Evolutionary conservation across 2,113 vertebrate species (phyloP), one percentile per base, ranked within the genome.

Genomic region (Lontra canadensis): DNA sequence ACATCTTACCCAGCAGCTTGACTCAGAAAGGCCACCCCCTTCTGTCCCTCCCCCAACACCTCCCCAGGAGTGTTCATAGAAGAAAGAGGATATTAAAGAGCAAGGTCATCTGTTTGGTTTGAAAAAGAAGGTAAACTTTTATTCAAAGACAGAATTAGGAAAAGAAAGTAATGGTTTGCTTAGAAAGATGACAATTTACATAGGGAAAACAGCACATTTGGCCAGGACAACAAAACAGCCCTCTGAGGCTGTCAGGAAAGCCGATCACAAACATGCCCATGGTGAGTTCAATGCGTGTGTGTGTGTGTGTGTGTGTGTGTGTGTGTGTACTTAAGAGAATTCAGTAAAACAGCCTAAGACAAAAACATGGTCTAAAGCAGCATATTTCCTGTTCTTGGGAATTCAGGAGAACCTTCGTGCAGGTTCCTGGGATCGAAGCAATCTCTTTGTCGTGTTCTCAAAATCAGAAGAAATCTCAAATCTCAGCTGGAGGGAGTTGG

Each of bases 71-170:
- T 71, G 59, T 44, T 63, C 87, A 61, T 42, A 95, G 67, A 94
- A 47, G 55, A 92, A 92, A 96, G 69, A 42, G 49, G 31, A 87
- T 63, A 97, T 94, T 88, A 96, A 97, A 92, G 84, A 97, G 36
- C 47, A 97, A 20, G 85, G 78, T 20, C 78, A 81, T 96, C 36
- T 91, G 81, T 98, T 98, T 98, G 91, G 90, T 95, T 98, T 97
- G 97, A 90, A 97, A 98, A 98, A 93, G 92, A 98, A 98, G 88
- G 6, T 1, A 96, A 98, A 97, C 97, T 97, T 99, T 99, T 99
- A 99, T 99, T 99, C 98, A 98, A 98, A 98, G 98, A 95, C 97
- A 98, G 96, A 98, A 95, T 98, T 98, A 98, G 98, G 96, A 98
- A 98, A 99, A 98, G 97, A 98, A 99, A 96, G 96, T 98, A 96